A percentile compares a stretch with the other conserved stretches of the same genome.
These are phyloP conservation scores for Dendrocincla tyrannina DNA, from an alignment of 2,797 vertebrate species.

Conservation along the genomic window DNA sequence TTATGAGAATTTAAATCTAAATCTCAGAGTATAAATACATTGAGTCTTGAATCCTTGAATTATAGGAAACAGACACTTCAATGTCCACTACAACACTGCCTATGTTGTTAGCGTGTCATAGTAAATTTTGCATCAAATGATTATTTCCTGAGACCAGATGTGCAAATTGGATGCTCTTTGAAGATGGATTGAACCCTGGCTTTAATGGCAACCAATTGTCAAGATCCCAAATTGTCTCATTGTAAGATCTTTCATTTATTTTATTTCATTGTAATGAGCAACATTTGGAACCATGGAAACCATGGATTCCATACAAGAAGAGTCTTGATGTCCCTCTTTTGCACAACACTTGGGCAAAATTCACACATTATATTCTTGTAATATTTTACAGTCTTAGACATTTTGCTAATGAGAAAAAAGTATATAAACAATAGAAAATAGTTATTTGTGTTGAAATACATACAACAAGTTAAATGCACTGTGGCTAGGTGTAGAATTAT, in stretches of 20 bases:
- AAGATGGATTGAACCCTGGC: not conserved
- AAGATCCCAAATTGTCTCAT: not conserved
- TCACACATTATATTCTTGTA: not conserved
- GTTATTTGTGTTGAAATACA: not conserved
- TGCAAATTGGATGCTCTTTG: not conserved
- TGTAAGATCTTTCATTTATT: not conserved
- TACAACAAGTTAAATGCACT: not conserved
- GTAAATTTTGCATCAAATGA: not conserved
- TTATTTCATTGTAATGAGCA: not conserved
- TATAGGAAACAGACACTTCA: not conserved
- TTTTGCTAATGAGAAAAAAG: not conserved
- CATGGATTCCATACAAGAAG: not conserved
- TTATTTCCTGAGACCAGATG: not conserved
- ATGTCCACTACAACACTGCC: not conserved
- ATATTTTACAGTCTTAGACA: not conserved
- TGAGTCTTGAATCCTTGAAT: not conserved
- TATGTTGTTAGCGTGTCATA: not conserved
- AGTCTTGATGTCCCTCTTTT: not conserved
- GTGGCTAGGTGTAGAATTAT: not conserved
- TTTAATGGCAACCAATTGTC: not conserved
- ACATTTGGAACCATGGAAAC: not conserved
- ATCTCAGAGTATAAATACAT: not conserved
- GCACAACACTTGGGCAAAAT: not conserved
- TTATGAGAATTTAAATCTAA: not conserved
- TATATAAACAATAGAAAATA: not conserved